Evolutionary conservation across 1,140 invertebrate genomes (phyloP), one percentile per base, ranked within the genome.

Genomic region (Zaprionus tsacasi): DNA sequence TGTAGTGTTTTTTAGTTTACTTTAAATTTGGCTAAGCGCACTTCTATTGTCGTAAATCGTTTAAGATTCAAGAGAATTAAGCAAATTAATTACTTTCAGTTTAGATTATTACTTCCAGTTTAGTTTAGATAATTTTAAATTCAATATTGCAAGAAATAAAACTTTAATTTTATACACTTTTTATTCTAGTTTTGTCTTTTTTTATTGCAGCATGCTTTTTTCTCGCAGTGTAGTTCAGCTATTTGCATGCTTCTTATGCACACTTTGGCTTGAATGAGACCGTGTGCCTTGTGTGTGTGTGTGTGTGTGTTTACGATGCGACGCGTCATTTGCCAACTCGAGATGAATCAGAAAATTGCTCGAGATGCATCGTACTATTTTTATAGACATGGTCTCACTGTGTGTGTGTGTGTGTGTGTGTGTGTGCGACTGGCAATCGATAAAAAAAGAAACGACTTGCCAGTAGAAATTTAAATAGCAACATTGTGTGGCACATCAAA

Each of bases 401-500:
- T n/a, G 17, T 50, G 7, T 35, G 67, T 52, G 35, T n/a, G 17
- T 50, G 55, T 59, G 8, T 36, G 17, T 54, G 56, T 50, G 50
- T 52, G 63, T 55, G n/a, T 59, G 17, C 60, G 33, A 27, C 48
- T 67, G 70, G 25, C 54, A 77, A 83, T 83, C 81, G 58, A 77
- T 81, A 76, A 73, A 72, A 56, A 36, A 50, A 30, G 21, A 21
- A 21, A 2, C 25, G 33, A 45, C 65, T 45, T 45, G 48, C 40
- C 40, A 57, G 52, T 40, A 64, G 36, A 63, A 79, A 63, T 72
- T 78, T 65, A 73, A 83, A 80, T 82, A 83, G 77, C 54, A 55
- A 66, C 69, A 67, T 35, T 65, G 69, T 65, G 69, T 48, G 55
- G 59, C 43, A 38, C 35, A 65, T 35, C 50, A 77, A 80, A 87